Conservation (phyloP, 2,797 vertebrate species). For the Mormyrus hasselquistii region DNA sequence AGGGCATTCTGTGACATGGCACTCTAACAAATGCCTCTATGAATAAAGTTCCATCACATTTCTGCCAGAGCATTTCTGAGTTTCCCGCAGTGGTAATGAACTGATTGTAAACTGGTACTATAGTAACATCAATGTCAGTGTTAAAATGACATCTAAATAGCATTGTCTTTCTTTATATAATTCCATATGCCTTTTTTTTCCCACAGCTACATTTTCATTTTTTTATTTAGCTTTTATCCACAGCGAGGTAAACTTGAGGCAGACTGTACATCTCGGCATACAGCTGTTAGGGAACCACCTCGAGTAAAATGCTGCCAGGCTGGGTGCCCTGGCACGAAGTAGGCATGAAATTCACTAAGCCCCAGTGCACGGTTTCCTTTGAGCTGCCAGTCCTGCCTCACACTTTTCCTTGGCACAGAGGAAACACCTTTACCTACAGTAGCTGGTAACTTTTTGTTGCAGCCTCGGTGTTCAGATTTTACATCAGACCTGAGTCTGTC, state of each 20-base stretch:
- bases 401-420: not conserved
- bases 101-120: not conserved
- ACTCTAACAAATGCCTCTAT: not conserved
- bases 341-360: not conserved
- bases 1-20: not conserved
- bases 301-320: not conserved
- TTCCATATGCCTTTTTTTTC: not conserved
- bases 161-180: not conserved
- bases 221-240: not conserved
- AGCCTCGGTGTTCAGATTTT: not conserved
- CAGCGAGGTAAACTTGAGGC: not conserved
- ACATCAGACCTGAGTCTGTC: not conserved
- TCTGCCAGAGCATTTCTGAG: not conserved
- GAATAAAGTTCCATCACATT: not conserved
- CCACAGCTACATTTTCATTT: not conserved
- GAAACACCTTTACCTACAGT: not conserved
- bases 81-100: not conserved
- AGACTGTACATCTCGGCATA: not conserved
- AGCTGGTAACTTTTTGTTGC: not conserved
- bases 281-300: not conserved
- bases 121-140: not conserved
- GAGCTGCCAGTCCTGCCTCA: not conserved
- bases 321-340: not conserved
- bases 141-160: not conserved
- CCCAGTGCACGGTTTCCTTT: not conserved